Evolutionary conservation across 2,797 vertebrate species (phyloP).

Genomic region (Mus spretus): DNA sequence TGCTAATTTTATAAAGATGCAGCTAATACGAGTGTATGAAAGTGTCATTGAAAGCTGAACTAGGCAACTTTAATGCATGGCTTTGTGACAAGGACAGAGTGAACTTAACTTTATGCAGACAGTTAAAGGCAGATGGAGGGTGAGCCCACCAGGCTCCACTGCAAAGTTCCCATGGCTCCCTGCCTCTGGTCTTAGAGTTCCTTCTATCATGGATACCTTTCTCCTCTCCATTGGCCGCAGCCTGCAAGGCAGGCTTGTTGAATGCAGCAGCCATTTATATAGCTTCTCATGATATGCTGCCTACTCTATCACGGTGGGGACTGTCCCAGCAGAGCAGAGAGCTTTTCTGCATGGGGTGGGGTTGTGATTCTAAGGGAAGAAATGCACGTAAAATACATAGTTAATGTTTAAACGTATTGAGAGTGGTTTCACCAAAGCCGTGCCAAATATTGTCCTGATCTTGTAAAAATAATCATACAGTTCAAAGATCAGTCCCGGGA

Average conservation of each 20-base stretch:
- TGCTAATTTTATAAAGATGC: not conserved
- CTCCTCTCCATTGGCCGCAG: not conserved
- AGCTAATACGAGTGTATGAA: not conserved
- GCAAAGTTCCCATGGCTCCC: not conserved
- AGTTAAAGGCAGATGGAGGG: not conserved
- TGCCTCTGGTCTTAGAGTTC: not conserved
- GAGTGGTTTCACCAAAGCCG: not conserved
- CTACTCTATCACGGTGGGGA: not conserved
- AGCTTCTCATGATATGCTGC: too few relatives aligned
- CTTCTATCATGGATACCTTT: not conserved
- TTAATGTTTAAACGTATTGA: not conserved
- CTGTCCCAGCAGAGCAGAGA: not conserved
- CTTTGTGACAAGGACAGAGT: slow-evolving; percentile 27
- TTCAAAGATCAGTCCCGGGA: not conserved
- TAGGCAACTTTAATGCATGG: not conserved
- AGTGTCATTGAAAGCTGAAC: not conserved
- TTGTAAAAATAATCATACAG: not conserved
- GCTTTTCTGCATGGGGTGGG: not conserved
- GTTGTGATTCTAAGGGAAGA: not conserved
- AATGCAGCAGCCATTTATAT: not conserved
- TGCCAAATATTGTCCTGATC: not conserved
- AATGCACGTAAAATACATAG: not conserved
- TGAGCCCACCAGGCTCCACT: not conserved
- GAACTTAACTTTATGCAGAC: not conserved
- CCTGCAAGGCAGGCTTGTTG: too few relatives aligned